phyloP scores from a whole-genome alignment of 2,113 vertebrate genomes.

The Tychaedon coryphoeus region DNA sequence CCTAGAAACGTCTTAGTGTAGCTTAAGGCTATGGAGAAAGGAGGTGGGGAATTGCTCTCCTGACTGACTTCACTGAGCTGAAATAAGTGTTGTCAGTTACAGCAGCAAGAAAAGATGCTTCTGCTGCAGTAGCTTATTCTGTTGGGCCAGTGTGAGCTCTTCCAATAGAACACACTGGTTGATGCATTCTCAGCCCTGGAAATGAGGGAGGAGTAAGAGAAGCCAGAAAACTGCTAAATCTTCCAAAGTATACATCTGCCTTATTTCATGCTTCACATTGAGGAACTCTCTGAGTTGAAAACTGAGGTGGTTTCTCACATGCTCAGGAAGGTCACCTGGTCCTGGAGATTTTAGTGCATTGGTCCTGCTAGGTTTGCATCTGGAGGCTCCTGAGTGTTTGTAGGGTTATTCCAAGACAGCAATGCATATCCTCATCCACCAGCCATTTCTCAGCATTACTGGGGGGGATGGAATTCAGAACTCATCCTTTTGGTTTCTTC shows the following conservation, averaged over 20 bases:
- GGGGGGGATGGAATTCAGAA: neutral
- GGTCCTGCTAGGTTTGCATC: neutral
- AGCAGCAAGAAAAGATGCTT: neutral
- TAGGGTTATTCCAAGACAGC: neutral
- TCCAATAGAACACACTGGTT: neutral
- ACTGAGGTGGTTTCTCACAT: neutral
- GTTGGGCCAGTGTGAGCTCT: neutral
- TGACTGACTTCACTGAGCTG: neutral
- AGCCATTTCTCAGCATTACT: slow-evolving; percentile 22
- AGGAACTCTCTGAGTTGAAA: neutral
- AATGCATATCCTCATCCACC: neutral
- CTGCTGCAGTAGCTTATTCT: neutral
- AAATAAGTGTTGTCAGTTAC: neutral
- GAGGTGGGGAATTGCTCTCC: neutral
- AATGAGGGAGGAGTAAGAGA: slow-evolving; percentile 39
- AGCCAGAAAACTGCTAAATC: slow-evolving; percentile 15
- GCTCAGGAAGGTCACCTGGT: neutral
- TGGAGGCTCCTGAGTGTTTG: neutral
- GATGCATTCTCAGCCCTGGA: slow-evolving; percentile 24
- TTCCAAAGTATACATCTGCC: neutral
- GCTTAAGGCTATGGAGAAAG: neutral
- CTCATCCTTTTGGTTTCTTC: slow-evolving; percentile 37
- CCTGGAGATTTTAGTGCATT: slow-evolving; percentile 5
- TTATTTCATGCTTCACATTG: neutral
- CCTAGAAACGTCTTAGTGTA: neutral